Base-by-base conservation (phyloP, 2,113 vertebrate genomes). In the Prietella phreatophila region DNA sequence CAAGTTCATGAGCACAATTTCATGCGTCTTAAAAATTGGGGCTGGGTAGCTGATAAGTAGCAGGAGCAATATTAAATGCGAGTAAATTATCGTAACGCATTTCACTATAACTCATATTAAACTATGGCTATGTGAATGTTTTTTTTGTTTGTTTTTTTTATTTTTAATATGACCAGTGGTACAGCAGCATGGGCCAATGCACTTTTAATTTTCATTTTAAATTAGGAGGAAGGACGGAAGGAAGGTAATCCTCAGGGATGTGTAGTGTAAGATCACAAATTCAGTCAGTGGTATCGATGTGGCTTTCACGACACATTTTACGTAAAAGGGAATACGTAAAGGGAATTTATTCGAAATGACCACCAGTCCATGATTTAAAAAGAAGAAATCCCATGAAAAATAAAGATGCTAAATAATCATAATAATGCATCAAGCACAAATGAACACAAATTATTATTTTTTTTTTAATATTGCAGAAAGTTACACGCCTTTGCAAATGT, bases 1-100 rank as follows among this genome's bases (percentile, higher is more conserved):
- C 92, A 90, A 95, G 93, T 95, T 95, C 93, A 92, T 91, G 93
- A 93, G 94, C 94, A 94, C 92, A 90, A 94, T 95, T 95, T 96
- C 94, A 95, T 93, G 95, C 94, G 93, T 95, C 92, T 95, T 93
- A 94, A 94, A 94, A 94, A 94, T 90, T 92, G 92, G 93, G 85
- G 90, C 93, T 89, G 67, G 91, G 92, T 89, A 89, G 90, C 89
- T 91, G 90, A 14, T 90, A 93, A 93, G 93, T 87, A 89, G 93
- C 88, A 84, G 71, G 92, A 33, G 55, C 87, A 86, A 85, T 90
- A 93, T 92, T 92, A 91, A 90, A 94, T 73, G 91, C 5, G 90
- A 87, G 88, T 88, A 91, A 94, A 94, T 94, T 90, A 93, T 93
- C 91, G 87, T 85, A 89, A 94, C 85, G 88, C 87, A 19, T 73